Evolutionary conservation across 2,797 vertebrate genomes (phyloP).

Genomic region (Micrastur ruficollis): DNA sequence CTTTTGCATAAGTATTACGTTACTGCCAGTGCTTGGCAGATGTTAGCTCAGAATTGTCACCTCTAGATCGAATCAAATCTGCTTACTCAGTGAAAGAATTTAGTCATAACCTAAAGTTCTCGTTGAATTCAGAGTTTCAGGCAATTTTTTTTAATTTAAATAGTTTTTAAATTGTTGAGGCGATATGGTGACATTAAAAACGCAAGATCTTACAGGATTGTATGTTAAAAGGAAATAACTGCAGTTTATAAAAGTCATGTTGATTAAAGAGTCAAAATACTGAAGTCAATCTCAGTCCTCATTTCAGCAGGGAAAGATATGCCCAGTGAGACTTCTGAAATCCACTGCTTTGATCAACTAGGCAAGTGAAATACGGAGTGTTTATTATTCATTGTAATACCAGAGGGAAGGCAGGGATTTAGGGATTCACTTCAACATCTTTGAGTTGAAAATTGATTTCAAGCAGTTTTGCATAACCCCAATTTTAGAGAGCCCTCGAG

Average conservation of each 20-base stretch:
- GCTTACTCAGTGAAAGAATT: conserved; percentile 40
- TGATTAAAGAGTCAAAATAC: conserved; percentile 7
- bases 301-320: neutral
- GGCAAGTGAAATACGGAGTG: neutral
- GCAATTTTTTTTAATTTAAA: neutral
- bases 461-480: neutral
- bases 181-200: neutral
- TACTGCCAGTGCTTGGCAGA: conserved; percentile 56
- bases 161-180: neutral
- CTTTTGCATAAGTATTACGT: conserved; percentile 42
- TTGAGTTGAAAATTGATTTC: neutral
- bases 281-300: neutral
- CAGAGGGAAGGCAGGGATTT: neutral
- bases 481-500: neutral
- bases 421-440: conserved; percentile 10
- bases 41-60: conserved; percentile 30
- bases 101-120: neutral
- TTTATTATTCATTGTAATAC: conserved; percentile 8
- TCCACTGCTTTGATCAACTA: conserved; percentile 25
- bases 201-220: neutral
- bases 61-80: conserved; percentile 27
- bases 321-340: conserved; percentile 12
- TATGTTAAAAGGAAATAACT: neutral
- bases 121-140: neutral
- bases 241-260: neutral